phyloP scores from a whole-genome alignment of 2,113 vertebrate genomes.

The Ammodramus savannarum region DNA sequence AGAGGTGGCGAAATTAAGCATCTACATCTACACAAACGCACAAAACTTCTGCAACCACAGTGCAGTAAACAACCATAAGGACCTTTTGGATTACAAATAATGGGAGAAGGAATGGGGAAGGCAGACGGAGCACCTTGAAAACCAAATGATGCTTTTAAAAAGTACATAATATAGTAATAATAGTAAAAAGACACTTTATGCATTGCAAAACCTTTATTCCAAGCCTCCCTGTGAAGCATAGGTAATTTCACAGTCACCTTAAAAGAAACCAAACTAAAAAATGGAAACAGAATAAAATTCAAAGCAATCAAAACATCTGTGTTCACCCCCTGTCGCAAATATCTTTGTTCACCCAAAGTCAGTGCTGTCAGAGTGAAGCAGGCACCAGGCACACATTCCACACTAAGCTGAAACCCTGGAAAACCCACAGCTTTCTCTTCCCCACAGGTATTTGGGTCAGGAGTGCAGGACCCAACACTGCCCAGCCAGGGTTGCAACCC shows the following conservation, averaged over 20 bases:
- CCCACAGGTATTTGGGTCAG: background rate
- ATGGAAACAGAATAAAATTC: background rate
- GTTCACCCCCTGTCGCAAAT: background rate
- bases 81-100: background rate
- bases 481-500: background rate
- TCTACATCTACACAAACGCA: background rate
- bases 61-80: background rate
- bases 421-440: background rate
- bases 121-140: background rate
- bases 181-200: background rate
- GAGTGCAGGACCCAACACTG: background rate
- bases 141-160: background rate
- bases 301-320: background rate
- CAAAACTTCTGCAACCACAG: background rate
- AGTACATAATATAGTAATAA: background rate
- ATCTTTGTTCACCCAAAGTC: background rate
- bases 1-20: background rate
- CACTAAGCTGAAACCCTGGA: background rate
- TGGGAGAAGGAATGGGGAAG: background rate
- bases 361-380: background rate
- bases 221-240: background rate
- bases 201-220: background rate
- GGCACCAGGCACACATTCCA: background rate
- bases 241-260: background rate
- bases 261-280: background rate